Evolutionary conservation across 1,140 invertebrate species (phyloP).

Genomic region (Nebria ingens): DNA sequence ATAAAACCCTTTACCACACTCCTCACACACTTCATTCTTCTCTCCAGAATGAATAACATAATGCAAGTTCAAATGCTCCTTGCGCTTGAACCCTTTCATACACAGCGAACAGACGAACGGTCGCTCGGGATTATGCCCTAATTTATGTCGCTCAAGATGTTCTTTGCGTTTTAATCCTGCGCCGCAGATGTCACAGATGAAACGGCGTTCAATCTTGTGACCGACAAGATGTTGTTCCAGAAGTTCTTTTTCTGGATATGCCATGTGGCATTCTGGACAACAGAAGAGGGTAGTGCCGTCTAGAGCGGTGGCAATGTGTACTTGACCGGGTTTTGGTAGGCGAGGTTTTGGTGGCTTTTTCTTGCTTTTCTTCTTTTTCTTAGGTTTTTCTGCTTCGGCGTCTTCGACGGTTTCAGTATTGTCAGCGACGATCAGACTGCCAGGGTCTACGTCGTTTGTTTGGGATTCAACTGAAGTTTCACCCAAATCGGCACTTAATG

Average conservation of each 20-base stretch:
- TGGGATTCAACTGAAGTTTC: conserved; percentile 19
- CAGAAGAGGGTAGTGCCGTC: conserved; percentile 64
- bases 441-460: background rate
- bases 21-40: conserved; percentile 56
- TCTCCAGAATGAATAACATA: conserved; percentile 71
- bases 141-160: conserved; percentile 65
- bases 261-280: conserved; percentile 70
- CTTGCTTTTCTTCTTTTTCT: conserved; percentile 69
- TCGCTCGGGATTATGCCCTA: conserved; percentile 67
- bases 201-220: conserved; percentile 65
- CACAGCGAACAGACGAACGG: conserved; percentile 67
- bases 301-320: conserved; percentile 57
- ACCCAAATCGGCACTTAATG: conserved; percentile 14
- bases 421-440: background rate
- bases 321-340: conserved; percentile 55
- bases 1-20: conserved; percentile 69
- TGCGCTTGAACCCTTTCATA: conserved; percentile 67
- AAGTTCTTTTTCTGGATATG: conserved; percentile 63
- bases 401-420: background rate
- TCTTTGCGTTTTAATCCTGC: conserved; percentile 66
- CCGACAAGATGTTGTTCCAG: conserved; percentile 63
- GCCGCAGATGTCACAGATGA: conserved; percentile 48
- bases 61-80: conserved; percentile 69
- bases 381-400: conserved; percentile 33
- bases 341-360: conserved; percentile 66